Evolutionary conservation across 1,140 invertebrate genomes (phyloP).

Genomic region (Drosophila sp.): DNA sequence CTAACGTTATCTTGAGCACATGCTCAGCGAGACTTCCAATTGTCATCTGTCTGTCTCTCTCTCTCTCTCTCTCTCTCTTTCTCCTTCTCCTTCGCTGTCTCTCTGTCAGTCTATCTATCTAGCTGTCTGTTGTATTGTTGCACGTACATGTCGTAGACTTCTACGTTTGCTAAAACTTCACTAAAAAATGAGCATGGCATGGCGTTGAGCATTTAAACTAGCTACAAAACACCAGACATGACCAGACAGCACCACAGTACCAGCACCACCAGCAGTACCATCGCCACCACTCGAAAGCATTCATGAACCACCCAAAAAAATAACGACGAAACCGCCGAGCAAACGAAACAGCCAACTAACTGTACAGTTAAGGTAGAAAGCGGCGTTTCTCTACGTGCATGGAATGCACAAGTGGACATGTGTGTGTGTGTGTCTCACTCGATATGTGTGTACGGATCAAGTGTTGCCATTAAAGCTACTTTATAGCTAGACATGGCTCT

Average conservation of each 20-base stretch:
- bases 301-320: neutral
- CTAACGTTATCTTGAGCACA: constrained; percentile 53
- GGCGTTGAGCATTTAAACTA: constrained; percentile 82
- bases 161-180: constrained; percentile 74
- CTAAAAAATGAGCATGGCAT: constrained; percentile 82
- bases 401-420: constrained; percentile 56
- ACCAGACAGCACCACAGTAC: constrained; percentile 3
- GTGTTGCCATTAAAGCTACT: no score
- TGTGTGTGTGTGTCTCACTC: neutral
- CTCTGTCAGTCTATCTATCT: constrained; percentile 3
- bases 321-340: constrained; percentile 7
- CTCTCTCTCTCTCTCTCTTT: constrained; percentile 2
- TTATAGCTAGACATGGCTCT: no score
- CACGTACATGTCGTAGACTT: constrained; percentile 80
- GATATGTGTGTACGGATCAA: no score
- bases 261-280: neutral
- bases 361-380: constrained; percentile 56
- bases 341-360: constrained; percentile 14
- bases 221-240: constrained; percentile 78
- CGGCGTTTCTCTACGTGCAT: constrained; percentile 49
- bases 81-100: neutral
- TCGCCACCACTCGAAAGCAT: neutral
- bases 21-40: constrained; percentile 26
- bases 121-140: constrained; percentile 61
- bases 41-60: constrained; percentile 26